A percentile compares a stretch with the other conserved stretches of the same genome.
These are phyloP conservation scores for Himalopsyche kuldschensis DNA, from an alignment of 2,888 invertebrate species.

Conservation along the genomic window DNA sequence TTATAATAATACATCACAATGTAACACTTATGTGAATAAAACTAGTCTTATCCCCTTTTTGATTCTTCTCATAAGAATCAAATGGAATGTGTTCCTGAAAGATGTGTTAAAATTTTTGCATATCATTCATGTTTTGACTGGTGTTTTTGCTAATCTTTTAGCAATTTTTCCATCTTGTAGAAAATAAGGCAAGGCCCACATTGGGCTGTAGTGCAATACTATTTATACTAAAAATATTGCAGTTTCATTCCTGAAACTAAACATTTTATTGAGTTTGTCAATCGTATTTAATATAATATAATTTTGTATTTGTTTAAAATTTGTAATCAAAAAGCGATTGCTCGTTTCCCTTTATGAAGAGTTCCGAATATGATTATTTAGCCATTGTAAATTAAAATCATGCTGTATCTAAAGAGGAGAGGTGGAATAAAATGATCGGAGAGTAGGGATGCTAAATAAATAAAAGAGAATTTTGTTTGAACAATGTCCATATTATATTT, in stretches of 20 bases:
- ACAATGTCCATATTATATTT: constrained; percentile 88
- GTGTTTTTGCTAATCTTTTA: background rate
- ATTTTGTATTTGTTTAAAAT: background rate
- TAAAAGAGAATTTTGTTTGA: constrained; percentile 62
- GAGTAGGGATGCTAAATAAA: constrained; percentile 2
- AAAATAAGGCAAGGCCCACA: background rate
- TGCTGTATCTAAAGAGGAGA: background rate
- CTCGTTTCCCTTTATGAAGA: background rate
- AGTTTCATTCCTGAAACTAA: background rate
- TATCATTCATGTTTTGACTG: background rate
- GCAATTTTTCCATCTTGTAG: background rate
- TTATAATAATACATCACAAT: no score
- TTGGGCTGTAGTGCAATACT: background rate
- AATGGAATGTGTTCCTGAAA: background rate
- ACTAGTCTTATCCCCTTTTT: no score
- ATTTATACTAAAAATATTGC: background rate
- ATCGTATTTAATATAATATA: background rate
- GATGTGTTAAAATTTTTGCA: background rate
- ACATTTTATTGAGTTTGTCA: background rate
- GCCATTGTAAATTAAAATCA: background rate
- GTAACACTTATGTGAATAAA: no score
- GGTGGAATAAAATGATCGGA: background rate
- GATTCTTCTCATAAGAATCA: no score
- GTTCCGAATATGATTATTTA: background rate
- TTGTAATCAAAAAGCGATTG: background rate